A percentile compares a stretch with the other conserved stretches of the same genome.
phyloP scores from a whole-genome alignment of 2,888 invertebrate species.

The Liodrosophila aerea region DNA sequence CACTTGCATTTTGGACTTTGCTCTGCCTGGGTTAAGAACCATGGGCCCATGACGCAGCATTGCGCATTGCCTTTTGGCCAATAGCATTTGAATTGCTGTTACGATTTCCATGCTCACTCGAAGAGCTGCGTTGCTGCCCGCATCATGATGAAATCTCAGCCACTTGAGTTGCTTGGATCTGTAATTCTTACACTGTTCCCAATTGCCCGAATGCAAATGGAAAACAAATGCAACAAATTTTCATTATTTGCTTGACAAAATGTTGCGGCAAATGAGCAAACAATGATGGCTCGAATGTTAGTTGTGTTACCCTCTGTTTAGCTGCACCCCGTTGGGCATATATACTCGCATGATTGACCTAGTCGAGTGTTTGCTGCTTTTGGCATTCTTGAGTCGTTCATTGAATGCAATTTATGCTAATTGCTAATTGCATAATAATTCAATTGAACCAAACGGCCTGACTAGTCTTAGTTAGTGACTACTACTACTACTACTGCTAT shows the following conservation, averaged over 20 bases:
- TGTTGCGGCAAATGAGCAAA: slow-evolving; percentile 66
- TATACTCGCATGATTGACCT: slow-evolving; percentile 66
- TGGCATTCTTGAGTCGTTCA: slow-evolving; percentile 51
- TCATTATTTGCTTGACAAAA: slow-evolving; percentile 72
- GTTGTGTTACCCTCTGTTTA: background rate
- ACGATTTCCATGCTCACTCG: slow-evolving; percentile 58
- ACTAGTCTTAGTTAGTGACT: slow-evolving; percentile 41
- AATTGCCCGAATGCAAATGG: slow-evolving; percentile 70
- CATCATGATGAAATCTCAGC: slow-evolving; percentile 56
- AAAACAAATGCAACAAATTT: slow-evolving; percentile 69
- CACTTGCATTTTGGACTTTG: slow-evolving; percentile 63
- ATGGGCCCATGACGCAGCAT: slow-evolving; percentile 66
- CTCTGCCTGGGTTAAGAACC: slow-evolving; percentile 26
- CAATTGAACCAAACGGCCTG: slow-evolving; percentile 53
- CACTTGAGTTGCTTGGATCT: slow-evolving; percentile 39
- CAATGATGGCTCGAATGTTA: too few species aligned
- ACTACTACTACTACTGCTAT: background rate
- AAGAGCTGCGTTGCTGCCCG: slow-evolving; percentile 42
- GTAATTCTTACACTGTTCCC: slow-evolving; percentile 24
- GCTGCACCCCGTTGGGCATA: slow-evolving; percentile 37
- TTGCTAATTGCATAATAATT: slow-evolving; percentile 79
- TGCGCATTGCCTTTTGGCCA: slow-evolving; percentile 49
- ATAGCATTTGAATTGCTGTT: slow-evolving; percentile 31
- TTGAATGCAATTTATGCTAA: slow-evolving; percentile 74
- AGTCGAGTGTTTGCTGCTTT: slow-evolving; percentile 65